Conservation (phyloP, 2,888 invertebrate genomes). For the Dexiosoma caninum region DNA sequence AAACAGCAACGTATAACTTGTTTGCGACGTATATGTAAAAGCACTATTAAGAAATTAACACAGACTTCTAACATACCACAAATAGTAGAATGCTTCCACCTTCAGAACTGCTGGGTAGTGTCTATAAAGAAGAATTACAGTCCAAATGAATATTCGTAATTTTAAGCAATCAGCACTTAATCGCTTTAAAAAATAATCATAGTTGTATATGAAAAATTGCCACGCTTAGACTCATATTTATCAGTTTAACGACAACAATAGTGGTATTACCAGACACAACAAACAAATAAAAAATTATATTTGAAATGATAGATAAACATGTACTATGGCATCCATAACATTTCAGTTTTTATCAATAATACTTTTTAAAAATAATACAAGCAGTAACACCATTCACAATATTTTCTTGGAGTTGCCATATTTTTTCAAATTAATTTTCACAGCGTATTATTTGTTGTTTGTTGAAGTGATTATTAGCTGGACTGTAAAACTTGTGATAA, state of each 20-base stretch:
- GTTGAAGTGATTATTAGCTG: too few species aligned
- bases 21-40: too few species aligned
- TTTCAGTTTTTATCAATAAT: not conserved
- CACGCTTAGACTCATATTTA: constrained; percentile 46
- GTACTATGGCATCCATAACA: not conserved
- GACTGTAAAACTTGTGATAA: too few species aligned
- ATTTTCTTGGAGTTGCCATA: not conserved
- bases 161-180: constrained; percentile 55
- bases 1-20: too few species aligned
- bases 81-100: too few species aligned
- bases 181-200: constrained; percentile 45
- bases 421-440: not conserved
- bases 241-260: constrained; percentile 16
- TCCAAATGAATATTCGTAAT: constrained; percentile 9
- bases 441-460: too few species aligned
- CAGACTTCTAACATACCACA: not conserved
- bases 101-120: not conserved
- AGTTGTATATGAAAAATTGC: constrained; percentile 51
- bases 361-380: not conserved
- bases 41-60: too few species aligned
- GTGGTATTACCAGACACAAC: not conserved
- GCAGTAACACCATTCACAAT: too few species aligned
- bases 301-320: too few species aligned
- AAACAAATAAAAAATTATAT: constrained; percentile 2
- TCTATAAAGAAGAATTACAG: not conserved